Percentiles rank a stretch among this genome's conserved stretches.
phyloP scores from a whole-genome alignment of 1,140 invertebrate species.

The Calliphora vicina region DNA sequence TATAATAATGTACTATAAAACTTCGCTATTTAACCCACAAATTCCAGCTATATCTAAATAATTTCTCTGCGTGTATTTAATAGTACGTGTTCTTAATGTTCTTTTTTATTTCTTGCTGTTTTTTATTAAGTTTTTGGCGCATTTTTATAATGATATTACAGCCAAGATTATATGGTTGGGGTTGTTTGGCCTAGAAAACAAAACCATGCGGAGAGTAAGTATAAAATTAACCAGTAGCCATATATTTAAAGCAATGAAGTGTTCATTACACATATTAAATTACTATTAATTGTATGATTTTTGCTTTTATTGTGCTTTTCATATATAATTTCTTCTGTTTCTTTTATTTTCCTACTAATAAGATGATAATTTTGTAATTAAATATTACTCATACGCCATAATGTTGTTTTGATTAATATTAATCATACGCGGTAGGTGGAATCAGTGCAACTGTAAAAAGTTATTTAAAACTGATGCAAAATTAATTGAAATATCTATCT shows the following conservation, averaged over 20 bases:
- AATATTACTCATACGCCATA: constrained; percentile 15
- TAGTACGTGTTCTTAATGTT: background rate
- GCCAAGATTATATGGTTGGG: constrained; percentile 1
- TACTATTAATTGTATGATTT: constrained; percentile 30
- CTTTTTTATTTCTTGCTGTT: background rate
- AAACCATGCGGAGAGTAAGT: background rate
- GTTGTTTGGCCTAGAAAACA: constrained; percentile 22
- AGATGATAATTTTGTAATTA: background rate
- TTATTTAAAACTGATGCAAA: too few species aligned
- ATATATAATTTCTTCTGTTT: background rate
- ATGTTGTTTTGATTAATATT: background rate
- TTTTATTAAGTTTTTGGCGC: background rate
- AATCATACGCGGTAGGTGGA: background rate
- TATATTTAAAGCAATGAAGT: constrained; percentile 29
- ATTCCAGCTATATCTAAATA: too few species aligned
- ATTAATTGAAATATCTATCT: too few species aligned
- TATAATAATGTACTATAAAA: too few species aligned
- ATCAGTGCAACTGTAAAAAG: background rate
- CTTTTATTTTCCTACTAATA: background rate
- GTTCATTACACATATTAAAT: constrained; percentile 31
- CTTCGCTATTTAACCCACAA: background rate
- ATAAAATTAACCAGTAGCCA: constrained; percentile 30
- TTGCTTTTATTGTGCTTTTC: constrained; percentile 10
- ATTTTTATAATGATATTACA: constrained; percentile 11
- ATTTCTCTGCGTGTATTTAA: background rate